A percentile compares a stretch with the other conserved stretches of the same genome.
Evolutionary conservation across 2,888 invertebrate genomes (phyloP).

Genomic region (Agriopis aurantiaria): DNA sequence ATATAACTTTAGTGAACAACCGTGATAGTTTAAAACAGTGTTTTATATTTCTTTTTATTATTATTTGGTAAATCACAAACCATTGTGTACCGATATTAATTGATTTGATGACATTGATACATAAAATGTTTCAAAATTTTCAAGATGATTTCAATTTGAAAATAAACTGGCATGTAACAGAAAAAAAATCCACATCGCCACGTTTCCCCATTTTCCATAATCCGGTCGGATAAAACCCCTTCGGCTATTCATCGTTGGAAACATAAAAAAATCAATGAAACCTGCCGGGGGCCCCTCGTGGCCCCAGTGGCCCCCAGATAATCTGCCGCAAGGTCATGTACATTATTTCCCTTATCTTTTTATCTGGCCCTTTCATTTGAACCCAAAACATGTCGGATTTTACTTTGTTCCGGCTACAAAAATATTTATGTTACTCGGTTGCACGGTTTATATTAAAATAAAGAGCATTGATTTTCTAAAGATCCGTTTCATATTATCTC

Average conservation of each 20-base stretch:
- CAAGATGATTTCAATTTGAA: neutral
- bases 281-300: slow-evolving; percentile 22
- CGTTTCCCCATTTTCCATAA: slow-evolving; percentile 35
- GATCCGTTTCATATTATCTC: no score
- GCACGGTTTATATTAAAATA: neutral
- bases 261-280: slow-evolving; percentile 43
- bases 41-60: no score
- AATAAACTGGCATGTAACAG: slow-evolving; percentile 4
- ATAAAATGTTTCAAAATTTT: no score
- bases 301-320: slow-evolving; percentile 31
- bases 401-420: slow-evolving; percentile 27
- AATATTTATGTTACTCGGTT: slow-evolving; percentile 11
- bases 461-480: no score
- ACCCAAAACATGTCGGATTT: slow-evolving; percentile 33
- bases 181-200: slow-evolving; percentile 34
- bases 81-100: no score
- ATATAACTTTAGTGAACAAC: no score
- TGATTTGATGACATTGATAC: no score
- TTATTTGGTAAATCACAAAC: no score
- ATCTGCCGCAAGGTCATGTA: slow-evolving; percentile 38
- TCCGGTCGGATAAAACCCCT: slow-evolving; percentile 43
- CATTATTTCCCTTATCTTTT: slow-evolving; percentile 38
- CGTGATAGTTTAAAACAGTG: no score
- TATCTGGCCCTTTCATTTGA: slow-evolving; percentile 38
- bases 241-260: slow-evolving; percentile 44